Evolutionary conservation across 2,113 vertebrate genomes (phyloP), one percentile per base, ranked within the genome.

Genomic region (Lepus americanus): DNA sequence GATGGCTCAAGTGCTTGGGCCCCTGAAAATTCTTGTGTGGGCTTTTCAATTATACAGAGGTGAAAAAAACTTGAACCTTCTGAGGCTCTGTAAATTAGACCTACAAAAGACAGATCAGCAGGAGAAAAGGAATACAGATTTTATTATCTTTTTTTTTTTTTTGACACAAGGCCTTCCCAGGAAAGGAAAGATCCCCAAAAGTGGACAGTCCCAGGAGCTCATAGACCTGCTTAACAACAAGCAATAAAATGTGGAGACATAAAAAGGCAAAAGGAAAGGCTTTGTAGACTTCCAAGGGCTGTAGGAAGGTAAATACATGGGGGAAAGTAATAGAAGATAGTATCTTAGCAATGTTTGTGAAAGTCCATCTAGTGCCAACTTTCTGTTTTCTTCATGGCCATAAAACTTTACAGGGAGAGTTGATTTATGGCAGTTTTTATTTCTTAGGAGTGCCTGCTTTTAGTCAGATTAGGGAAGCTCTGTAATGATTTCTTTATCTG

Each of bases 91-190:
- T 1, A 94, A 74, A 67, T 73, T 69, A 80, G 36, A 74, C 31
- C 55, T 36, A 79, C 23, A 33, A 74, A 83, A 70, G 31, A 69
- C 33, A 94, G 19, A 67, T 63, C 33, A 93, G 53, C 36, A 84
- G 51, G 73, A 67, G 27, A 55, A 59, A 88, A 49, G 39, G 36
- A 2, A 33, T 17, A 70, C 14, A 74, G 31, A 44, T 91, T 44
- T 70, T 76, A 72, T 77, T 44, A 59, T 27, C 76, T 83, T 12
- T 87, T 94, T 12, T 87, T 94, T 96, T 82, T 91, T 51, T 64
- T 55, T 51, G 59, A 39, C 17, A 11, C 23, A 6, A n/a, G 61
- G 29, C 7, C 3, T 44, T 95, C 80, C 59, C 61, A 90, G 87
- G 66, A 59, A 87, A 93, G 89, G 55, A 89, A 76, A 64, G 69